Evolutionary conservation across 92 coral and sea anemone genomes (phyloP), one percentile per base, ranked within the genome.

Genomic region (Parazoanthus darwini): DNA sequence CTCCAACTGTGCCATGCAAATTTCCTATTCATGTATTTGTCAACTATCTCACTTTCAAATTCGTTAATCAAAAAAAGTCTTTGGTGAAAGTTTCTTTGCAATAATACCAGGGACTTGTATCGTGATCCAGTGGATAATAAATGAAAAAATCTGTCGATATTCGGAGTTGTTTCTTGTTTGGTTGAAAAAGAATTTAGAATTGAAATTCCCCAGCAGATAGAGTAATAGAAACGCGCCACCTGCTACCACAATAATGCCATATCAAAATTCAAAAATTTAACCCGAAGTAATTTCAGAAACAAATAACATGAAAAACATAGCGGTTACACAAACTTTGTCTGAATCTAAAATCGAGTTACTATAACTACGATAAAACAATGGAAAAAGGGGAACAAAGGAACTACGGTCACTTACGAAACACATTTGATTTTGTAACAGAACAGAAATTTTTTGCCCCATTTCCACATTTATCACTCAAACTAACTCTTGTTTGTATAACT

Each of bases 1-100:
- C 25, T 90, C 93, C 95, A 82, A 72, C 93, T 11, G 95, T 10
- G 85, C 63, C 29, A 92, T 90, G 93, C 93, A 92, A 92, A 92
- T 92, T 82, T 80, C 56, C 82, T 20, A 81, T 85, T 82, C 90
- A 86, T 93, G 77, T 90, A 90, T 90, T 90, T 80, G 92, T 88
- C 86, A 90, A 92, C 86, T 88, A 81, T 58, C 82, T 73, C 79
- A 37, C 85, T 79, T 44, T 79, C 67, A 48, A 46, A 87, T 66
- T 51, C 76, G 77, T 67, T 22, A 50, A 84, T 89, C 82, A 71
- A 84, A 84, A 71, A 84, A 67, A n/a, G 4, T 25, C 20, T 26
- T 70, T 29, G 77, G 18, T 23, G 79, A 70, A 76, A 76, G 39
- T 51, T 39, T 46, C 54, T 1, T 22, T 16, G 56, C 63, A 66